These are phyloP conservation scores for Gasterosteus aculeatus DNA, from an alignment of 2,113 vertebrate genomes.

Conservation along the genomic window DNA sequence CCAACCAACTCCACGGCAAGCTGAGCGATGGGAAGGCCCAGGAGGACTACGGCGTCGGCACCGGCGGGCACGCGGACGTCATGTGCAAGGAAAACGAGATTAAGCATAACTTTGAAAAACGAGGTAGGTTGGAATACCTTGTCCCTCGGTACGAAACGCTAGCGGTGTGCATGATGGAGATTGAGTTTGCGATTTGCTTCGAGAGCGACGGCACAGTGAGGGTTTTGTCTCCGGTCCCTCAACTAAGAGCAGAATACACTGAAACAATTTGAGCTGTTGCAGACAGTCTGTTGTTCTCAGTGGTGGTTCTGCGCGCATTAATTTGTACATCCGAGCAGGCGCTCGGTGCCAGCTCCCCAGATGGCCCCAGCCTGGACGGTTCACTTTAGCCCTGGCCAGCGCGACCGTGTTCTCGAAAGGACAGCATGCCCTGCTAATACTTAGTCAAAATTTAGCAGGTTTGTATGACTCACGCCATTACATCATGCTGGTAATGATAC, in stretches of 20 bases:
- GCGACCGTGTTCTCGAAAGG: constrained; percentile 51
- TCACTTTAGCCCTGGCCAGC: constrained; percentile 48
- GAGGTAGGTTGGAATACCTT: constrained; percentile 82
- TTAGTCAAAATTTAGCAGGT: constrained; percentile 35
- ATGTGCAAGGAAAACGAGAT: constrained; percentile 86
- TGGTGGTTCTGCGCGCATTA: constrained; percentile 37
- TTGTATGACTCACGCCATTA: constrained; percentile 32
- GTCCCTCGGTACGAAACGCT: not conserved
- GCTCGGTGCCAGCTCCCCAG: constrained; percentile 65
- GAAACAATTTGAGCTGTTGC: not conserved
- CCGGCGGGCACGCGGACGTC: constrained; percentile 81
- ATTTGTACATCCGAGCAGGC: constrained; percentile 51
- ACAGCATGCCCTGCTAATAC: constrained; percentile 50
- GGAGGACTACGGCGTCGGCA: constrained; percentile 82
- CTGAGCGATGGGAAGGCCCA: constrained; percentile 82
- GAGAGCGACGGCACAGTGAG: not conserved
- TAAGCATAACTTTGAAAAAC: constrained; percentile 87
- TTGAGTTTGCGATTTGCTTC: constrained; percentile 9
- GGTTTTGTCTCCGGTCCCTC: constrained; percentile 9
- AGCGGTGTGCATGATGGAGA: not conserved
- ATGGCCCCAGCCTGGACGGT: constrained; percentile 62
- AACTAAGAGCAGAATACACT: constrained; percentile 1
- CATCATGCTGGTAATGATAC: constrained; percentile 2
- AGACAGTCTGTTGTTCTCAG: constrained; percentile 51
- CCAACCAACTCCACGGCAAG: constrained; percentile 76